phyloP scores from a whole-genome alignment of 2,797 vertebrate genomes.

The Margarornis squamiger region DNA sequence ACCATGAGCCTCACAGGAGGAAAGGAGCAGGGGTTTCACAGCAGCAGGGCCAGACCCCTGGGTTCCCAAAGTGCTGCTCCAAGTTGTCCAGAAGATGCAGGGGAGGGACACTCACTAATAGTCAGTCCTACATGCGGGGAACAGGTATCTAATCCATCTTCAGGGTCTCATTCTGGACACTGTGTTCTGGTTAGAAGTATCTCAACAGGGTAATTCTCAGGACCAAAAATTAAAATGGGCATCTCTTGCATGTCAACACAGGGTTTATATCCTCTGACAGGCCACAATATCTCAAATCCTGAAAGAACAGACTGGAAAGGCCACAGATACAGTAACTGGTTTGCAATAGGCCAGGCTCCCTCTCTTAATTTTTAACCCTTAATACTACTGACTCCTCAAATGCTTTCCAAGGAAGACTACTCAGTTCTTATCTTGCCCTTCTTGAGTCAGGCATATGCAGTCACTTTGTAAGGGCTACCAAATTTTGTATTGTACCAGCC shows the following conservation, averaged over 20 bases:
- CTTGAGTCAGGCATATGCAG: not conserved
- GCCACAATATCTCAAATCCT: not conserved
- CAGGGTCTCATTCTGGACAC: not conserved
- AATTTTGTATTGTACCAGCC: not conserved
- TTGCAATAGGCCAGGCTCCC: not conserved
- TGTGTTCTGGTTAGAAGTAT: not conserved
- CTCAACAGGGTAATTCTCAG: not conserved
- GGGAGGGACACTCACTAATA: not conserved
- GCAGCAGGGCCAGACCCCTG: not conserved
- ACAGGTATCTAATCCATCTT: not conserved
- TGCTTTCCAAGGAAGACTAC: not conserved
- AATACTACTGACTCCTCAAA: not conserved
- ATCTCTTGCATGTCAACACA: rapidly evolving
- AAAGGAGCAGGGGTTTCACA: not conserved
- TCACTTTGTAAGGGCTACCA: not conserved
- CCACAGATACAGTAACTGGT: not conserved
- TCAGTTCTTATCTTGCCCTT: not conserved
- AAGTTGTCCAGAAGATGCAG: not conserved
- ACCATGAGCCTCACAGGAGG: not conserved
- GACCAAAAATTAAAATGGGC: rapidly evolving
- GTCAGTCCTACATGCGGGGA: not conserved
- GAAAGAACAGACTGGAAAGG: not conserved
- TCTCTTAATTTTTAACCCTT: not conserved
- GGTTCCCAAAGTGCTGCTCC: not conserved
- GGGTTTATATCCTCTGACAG: not conserved